phyloP scores from a whole-genome alignment of 2,113 vertebrate genomes.

The Anthoscopus minutus region DNA sequence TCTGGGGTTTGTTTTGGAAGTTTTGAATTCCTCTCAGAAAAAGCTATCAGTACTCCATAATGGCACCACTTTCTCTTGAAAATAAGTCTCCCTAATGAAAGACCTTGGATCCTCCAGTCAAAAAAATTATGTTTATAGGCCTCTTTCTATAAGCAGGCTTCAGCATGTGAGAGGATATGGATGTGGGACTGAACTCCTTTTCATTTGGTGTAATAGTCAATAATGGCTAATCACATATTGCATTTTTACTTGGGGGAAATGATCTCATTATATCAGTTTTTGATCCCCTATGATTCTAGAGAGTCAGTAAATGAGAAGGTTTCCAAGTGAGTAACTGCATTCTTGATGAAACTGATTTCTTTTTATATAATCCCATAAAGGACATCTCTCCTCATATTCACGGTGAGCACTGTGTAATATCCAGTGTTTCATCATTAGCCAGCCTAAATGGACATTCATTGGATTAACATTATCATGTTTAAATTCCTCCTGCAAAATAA shows the following conservation, averaged over 20 bases:
- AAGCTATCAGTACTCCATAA: background rate
- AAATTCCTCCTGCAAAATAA: conserved; percentile 35
- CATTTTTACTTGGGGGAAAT: conserved; percentile 18
- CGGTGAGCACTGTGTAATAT: conserved; percentile 22
- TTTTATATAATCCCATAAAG: conserved; percentile 48
- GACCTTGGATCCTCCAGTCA: background rate
- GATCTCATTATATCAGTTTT: conserved; percentile 37
- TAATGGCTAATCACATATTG: conserved; percentile 47
- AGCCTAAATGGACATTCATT: conserved; percentile 41
- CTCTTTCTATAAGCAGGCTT: background rate
- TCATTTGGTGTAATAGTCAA: conserved; percentile 6
- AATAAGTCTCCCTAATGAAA: background rate
- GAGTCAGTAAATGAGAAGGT: background rate
- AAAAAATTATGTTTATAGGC: background rate
- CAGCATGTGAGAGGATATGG: background rate
- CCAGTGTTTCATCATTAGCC: conserved; percentile 23
- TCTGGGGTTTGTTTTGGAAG: background rate
- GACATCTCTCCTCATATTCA: background rate
- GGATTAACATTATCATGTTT: conserved; percentile 33
- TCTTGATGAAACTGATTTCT: conserved; percentile 39
- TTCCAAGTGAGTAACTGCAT: conserved; percentile 34
- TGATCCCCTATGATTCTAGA: conserved; percentile 1
- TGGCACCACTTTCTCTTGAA: background rate
- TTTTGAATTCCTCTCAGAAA: background rate
- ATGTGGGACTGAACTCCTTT: background rate